Base-by-base conservation (phyloP, 2,113 vertebrate species). In the Corythaeola cristata region DNA sequence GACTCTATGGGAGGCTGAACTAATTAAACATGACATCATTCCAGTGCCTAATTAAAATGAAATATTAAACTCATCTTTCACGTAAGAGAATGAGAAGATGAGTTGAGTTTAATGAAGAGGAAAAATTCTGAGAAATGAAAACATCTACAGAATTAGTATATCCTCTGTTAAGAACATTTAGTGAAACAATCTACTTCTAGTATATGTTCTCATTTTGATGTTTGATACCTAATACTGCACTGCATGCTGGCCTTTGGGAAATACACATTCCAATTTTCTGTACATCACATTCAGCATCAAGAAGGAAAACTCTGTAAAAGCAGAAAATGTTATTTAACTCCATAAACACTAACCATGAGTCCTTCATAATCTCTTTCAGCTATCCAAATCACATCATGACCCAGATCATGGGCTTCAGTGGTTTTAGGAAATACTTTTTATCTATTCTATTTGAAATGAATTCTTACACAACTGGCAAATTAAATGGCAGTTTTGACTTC, bases 1-100 rank as follows among this genome's bases (percentile, higher is more conserved):
- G 12, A 71, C 47, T 77, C 79, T 81, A 17, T 74, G 26, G 47
- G 87, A 87, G 17, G 24, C 37, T 85, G 37, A 93, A 78, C 68
- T 78, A 89, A 91, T 93, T 91, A 91, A 94, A 94, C 9, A 93
- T 71, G 72, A 84, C 84, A 89, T 94, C 73, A 95, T 78, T 73
- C 47, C 26, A 32, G 11, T 41, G n/a, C 28, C 44, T 85, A 96
- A 94, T 93, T 90, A 89, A 89, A 84, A 26, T 84, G 64, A 95
- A 94, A 91, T 93, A 91, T 89, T 94, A 84, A 94, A 89, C 41
- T 92, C 19, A 69, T 93, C 55, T 94, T 74, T 91, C 76, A 91
- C 4, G 3, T 62, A 62, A 41, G 32, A 79, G 83, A 89, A 89
- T 74, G 41, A 87, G 59, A 78, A 81, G 81, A 26, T 66, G 47